phyloP scores from a whole-genome alignment of 2,113 vertebrate species.

The Chionis minor region DNA sequence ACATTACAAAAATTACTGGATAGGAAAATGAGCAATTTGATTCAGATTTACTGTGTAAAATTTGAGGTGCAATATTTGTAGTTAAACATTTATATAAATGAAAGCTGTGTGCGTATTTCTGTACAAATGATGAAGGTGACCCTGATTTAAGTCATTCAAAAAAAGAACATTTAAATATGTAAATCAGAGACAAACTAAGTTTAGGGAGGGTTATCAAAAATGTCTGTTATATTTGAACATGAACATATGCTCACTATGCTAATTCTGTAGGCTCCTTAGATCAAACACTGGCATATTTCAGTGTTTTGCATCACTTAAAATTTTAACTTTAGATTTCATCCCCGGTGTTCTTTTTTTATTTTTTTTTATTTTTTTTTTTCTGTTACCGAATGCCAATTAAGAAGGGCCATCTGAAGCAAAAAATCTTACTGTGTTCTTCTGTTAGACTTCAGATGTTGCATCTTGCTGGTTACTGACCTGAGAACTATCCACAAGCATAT shows the following conservation, averaged over 20 bases:
- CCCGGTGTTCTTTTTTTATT: background rate
- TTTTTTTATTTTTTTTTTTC: background rate
- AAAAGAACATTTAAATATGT: background rate
- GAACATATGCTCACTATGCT: slow-evolving; percentile 39
- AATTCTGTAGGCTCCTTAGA: background rate
- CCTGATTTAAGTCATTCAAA: background rate
- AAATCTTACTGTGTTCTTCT: background rate
- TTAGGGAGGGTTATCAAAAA: slow-evolving; percentile 38
- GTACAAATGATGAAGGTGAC: background rate
- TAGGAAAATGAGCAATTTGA: background rate
- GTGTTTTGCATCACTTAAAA: background rate
- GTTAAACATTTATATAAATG: background rate
- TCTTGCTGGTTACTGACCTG: background rate
- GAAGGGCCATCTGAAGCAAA: background rate
- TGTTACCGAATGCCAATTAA: background rate
- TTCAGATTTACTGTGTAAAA: background rate
- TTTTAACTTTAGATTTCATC: background rate
- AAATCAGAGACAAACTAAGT: slow-evolving; percentile 18
- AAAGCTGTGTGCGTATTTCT: background rate
- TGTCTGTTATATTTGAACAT: slow-evolving; percentile 28
- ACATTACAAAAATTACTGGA: background rate
- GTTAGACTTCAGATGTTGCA: background rate
- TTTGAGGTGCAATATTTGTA: background rate
- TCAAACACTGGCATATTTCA: background rate
- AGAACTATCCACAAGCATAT: background rate